Conservation (phyloP, 2,797 vertebrate genomes). For the Mus spretus region DNA sequence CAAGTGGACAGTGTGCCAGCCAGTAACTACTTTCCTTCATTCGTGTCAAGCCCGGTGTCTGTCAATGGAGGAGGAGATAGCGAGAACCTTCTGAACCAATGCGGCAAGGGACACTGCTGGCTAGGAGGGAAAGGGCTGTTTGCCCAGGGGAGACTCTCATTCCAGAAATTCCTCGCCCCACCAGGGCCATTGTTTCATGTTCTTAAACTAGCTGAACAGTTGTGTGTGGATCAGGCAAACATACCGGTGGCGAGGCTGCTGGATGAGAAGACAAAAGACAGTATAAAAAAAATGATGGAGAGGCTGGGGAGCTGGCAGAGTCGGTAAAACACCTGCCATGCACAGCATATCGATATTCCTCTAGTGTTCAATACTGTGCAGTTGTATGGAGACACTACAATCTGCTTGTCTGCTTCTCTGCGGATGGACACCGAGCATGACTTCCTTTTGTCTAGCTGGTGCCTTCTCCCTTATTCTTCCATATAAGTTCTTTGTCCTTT, state of each 20-base stretch:
- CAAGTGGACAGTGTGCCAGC: background rate
- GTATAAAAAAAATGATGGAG: background rate
- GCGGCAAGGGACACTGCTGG: background rate
- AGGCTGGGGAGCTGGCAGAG: background rate
- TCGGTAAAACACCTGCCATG: background rate
- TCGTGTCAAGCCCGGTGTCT: background rate
- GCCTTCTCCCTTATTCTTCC: background rate
- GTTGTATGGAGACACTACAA: background rate
- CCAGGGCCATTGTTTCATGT: background rate
- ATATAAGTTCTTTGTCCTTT: slow-evolving; percentile 35
- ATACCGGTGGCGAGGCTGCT: slow-evolving; percentile 25
- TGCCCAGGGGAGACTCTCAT: slow-evolving; percentile 30
- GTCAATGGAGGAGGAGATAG: background rate
- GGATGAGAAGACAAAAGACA: background rate
- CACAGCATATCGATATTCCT: background rate
- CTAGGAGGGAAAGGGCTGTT: background rate
- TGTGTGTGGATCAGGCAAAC: slow-evolving; percentile 1
- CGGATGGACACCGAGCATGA: background rate
- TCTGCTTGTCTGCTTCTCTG: slow-evolving; percentile 18
- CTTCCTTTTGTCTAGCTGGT: background rate
- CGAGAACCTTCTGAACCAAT: background rate
- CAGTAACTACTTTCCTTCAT: background rate
- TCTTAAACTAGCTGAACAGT: background rate
- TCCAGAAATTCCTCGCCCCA: background rate
- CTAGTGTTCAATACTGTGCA: background rate